These are phyloP conservation scores for Oncorhynchus nerka DNA, from an alignment of 2,113 vertebrate genomes.

Conservation along the genomic window DNA sequence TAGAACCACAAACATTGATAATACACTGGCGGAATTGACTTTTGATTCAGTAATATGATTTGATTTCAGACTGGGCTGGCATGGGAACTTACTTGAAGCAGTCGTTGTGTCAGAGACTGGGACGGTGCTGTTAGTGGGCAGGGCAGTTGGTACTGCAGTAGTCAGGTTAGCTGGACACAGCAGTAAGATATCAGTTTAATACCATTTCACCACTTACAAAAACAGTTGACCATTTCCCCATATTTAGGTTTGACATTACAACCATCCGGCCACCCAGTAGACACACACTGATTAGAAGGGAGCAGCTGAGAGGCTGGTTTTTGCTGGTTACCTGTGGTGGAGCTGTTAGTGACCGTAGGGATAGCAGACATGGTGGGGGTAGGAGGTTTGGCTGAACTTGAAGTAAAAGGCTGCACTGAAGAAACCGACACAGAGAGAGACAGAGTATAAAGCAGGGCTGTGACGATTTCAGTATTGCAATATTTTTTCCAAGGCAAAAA, in stretches of 20 bases:
- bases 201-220: no score
- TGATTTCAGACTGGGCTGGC: no score
- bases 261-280: no score
- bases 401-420: not conserved
- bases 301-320: not conserved
- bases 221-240: not conserved
- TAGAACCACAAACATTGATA: no score
- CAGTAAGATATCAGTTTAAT: not conserved
- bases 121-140: not conserved
- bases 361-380: not conserved
- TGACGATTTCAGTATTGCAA: no score
- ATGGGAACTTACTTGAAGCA: conserved; percentile 7
- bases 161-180: not conserved
- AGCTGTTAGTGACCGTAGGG: conserved; percentile 7
- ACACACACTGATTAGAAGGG: no score
- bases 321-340: conserved; percentile 59
- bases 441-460: not conserved
- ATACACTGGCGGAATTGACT: no score
- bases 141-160: not conserved
- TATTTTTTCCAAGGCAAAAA: no score
- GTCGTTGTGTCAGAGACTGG: not conserved
- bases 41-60: no score
- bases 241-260: no score
- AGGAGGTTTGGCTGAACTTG: not conserved
- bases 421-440: not conserved